Base-by-base conservation (phyloP, 2,888 invertebrate genomes). In the Synanthedon andrenaeformis region DNA sequence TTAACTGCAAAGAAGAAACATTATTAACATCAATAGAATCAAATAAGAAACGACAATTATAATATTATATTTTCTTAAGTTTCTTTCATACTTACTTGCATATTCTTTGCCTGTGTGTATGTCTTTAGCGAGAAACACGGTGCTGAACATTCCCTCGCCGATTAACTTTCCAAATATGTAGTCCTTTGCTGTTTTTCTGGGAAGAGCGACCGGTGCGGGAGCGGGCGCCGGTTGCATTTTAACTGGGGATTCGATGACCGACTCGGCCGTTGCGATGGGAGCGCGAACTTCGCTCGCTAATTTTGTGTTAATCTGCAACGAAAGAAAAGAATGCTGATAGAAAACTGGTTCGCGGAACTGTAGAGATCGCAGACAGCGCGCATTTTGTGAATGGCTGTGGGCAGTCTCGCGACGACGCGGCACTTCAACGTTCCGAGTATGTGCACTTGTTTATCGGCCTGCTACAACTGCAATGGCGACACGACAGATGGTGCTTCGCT, bases 141-240 rank as follows among this genome's bases (percentile, higher is more conserved):
- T 96, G 68, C 98, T 98, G 81, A 96, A 99, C 76, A 98, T 97
- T 60, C 99, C 99, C 82, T 99, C 98, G 60, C 99, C 99, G 67
- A 99, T 94, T 59, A 95, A 91, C 88, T 96, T 96, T 56, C 97
- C 96, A 87, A 99, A 99, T 69, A 95, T 93, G 79, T 95, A 99
- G 85, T 99, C 98, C 72, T 93, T 92, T 54, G 96, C 92, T 17
- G 92, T 91, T 67, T 92, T 89, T 74, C 94, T 95, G 49, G 81
- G 68, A 52, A 74, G 76, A 41, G 87, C 74, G 53, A 82, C 74
- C 61, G 81, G 73, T 56, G 83, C 76, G 59, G 80, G 69, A 57
- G 87, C 75, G 53, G 87, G 72, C 54, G 88, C 80, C 59, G 86
- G 82, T 72, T 85, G 89, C 81, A 87, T 87, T 63, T 82, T 89